These are phyloP conservation scores for Diaprepes abbreviatus DNA, from an alignment of 2,888 invertebrate genomes.

Conservation along the genomic window DNA sequence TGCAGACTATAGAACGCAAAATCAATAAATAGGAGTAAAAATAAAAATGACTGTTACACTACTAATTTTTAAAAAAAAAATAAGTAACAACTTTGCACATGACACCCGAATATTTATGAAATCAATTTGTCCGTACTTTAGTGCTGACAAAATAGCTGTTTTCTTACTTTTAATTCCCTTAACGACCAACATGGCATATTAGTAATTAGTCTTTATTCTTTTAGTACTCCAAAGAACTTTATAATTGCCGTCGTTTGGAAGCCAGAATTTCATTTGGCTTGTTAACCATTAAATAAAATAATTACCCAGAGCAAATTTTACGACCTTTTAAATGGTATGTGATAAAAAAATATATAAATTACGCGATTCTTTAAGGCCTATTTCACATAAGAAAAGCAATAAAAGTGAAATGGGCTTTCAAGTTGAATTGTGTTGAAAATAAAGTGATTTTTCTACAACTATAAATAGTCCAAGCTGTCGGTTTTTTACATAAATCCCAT, in stretches of 20 bases:
- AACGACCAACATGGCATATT: neutral
- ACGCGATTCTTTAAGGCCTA: conserved; percentile 6
- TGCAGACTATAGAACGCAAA: no score
- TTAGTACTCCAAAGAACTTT: conserved; percentile 15
- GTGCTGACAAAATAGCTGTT: neutral
- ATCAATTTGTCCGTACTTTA: no score
- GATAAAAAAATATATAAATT: conserved; percentile 38
- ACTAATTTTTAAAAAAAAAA: no score
- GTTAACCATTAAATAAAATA: conserved; percentile 56
- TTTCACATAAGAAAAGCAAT: conserved; percentile 1
- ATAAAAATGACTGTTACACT: no score
- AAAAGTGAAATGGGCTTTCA: conserved; percentile 4
- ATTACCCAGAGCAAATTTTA: conserved; percentile 55
- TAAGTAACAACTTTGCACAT: no score
- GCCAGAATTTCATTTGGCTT: conserved; percentile 45
- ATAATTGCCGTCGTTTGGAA: conserved; percentile 27
- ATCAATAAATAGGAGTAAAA: no score
- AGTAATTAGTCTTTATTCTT: conserved; percentile 10
- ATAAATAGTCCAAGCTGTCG: no score
- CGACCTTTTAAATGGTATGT: conserved; percentile 54
- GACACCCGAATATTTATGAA: no score
- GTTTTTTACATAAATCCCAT: no score
- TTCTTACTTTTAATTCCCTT: conserved; percentile 7
- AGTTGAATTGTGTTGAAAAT: neutral
- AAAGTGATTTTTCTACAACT: no score